Evolutionary conservation across 2,797 vertebrate species (phyloP).

Genomic region (Onychomys leucogaster): DNA sequence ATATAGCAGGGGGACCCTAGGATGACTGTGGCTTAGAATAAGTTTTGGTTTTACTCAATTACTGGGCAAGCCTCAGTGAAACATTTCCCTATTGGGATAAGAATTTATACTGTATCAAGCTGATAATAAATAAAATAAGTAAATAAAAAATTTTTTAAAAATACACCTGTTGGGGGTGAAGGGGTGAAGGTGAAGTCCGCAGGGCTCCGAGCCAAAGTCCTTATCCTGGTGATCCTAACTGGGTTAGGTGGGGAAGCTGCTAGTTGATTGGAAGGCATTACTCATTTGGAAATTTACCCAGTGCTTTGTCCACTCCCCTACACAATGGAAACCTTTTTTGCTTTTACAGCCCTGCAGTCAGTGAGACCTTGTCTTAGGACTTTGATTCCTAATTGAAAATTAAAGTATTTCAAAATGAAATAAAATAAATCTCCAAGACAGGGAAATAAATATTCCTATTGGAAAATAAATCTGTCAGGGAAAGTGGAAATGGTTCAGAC

Average conservation of each 20-base stretch:
- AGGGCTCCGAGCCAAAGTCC: neutral
- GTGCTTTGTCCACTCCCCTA: neutral
- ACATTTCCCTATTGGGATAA: too few relatives aligned
- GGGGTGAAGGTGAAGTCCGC: neutral
- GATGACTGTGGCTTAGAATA: too few relatives aligned
- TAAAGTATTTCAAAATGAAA: constrained; percentile 52
- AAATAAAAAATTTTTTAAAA: too few relatives aligned
- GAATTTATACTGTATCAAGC: too few relatives aligned
- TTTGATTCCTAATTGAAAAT: constrained; percentile 59
- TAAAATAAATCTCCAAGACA: neutral
- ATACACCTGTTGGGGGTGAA: neutral
- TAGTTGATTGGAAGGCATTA: neutral
- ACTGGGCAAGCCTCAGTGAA: too few relatives aligned
- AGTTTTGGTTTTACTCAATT: too few relatives aligned
- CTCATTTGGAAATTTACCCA: constrained; percentile 2
- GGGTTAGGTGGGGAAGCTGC: neutral
- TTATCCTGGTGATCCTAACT: neutral
- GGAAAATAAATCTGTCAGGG: neutral
- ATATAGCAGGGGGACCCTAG: too few relatives aligned
- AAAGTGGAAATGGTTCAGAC: constrained; percentile 33
- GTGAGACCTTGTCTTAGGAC: neutral
- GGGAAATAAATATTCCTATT: neutral
- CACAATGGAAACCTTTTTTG: neutral
- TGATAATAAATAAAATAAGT: too few relatives aligned
- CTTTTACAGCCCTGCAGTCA: neutral